Conservation (phyloP, 2,113 vertebrate species). For the Solea senegalensis region DNA sequence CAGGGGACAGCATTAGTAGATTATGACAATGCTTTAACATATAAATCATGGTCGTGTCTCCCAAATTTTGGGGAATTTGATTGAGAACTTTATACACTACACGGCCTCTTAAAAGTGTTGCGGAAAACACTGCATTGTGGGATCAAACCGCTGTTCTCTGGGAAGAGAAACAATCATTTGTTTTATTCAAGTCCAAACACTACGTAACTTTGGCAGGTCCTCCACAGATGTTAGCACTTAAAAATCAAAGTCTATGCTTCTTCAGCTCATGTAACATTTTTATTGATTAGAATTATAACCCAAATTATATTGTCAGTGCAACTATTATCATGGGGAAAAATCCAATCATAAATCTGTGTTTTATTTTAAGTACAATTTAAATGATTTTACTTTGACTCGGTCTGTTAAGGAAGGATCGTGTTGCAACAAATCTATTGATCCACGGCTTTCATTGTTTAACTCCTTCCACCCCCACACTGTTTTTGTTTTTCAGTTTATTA, state of each 20-base stretch:
- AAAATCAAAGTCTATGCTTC: conserved; percentile 24
- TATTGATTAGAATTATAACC: conserved; percentile 30
- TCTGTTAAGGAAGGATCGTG: neutral
- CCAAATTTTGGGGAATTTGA: neutral
- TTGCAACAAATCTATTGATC: neutral
- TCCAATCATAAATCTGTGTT: conserved; percentile 1
- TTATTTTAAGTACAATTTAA: neutral
- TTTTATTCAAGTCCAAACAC: conserved; percentile 36
- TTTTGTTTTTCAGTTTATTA: conserved; percentile 21
- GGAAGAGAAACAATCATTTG: conserved; percentile 11
- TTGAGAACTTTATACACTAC: neutral
- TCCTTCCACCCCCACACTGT: neutral
- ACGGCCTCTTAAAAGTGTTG: neutral
- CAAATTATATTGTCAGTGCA: conserved; percentile 27
- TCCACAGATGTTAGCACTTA: conserved; percentile 43
- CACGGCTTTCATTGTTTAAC: conserved; percentile 16
- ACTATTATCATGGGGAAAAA: conserved; percentile 2
- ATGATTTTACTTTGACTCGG: neutral
- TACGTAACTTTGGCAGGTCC: conserved; percentile 5
- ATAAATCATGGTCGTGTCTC: neutral
- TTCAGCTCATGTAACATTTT: conserved; percentile 13
- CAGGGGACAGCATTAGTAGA: neutral
- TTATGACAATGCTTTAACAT: no score
- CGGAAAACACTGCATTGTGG: conserved; percentile 23
- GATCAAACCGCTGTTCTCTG: neutral